These are phyloP conservation scores for Drosophila ogumai DNA, from an alignment of 1,140 invertebrate species.

Conservation along the genomic window DNA sequence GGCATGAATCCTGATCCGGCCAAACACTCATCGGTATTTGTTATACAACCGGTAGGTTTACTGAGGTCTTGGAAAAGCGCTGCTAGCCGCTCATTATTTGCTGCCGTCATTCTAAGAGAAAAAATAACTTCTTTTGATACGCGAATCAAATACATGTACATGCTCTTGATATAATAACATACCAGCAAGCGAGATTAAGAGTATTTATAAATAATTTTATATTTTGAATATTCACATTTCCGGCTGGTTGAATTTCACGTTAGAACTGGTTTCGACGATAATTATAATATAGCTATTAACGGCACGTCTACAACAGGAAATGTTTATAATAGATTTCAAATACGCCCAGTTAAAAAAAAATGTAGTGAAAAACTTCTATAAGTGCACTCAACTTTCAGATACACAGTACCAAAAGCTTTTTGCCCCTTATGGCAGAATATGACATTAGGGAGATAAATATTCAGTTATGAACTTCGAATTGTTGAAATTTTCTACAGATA, in stretches of 20 bases:
- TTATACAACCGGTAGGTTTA: conserved; percentile 89
- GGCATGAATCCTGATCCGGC: conserved; percentile 89
- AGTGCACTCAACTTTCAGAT: not conserved
- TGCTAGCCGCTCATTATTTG: not conserved
- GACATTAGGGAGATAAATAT: too few species aligned
- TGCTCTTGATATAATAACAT: not conserved
- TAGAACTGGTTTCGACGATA: conserved; percentile 44
- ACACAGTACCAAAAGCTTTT: conserved; percentile 24
- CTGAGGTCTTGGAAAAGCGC: not conserved
- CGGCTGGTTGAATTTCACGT: conserved; percentile 63
- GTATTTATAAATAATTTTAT: conserved; percentile 8
- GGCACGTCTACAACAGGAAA: not conserved
- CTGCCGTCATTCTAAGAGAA: not conserved
- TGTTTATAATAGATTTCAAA: not conserved
- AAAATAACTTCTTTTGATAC: conserved; percentile 84
- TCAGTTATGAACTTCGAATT: too few species aligned
- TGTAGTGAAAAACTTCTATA: not conserved
- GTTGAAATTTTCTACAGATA: too few species aligned
- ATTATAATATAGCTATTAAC: too few species aligned
- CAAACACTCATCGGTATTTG: conserved; percentile 90
- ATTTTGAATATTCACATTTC: conserved; percentile 61
- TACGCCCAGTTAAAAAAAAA: not conserved
- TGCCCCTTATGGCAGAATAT: not conserved
- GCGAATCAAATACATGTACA: conserved; percentile 27
- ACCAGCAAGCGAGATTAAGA: not conserved